phyloP scores from a whole-genome alignment of 53 echinoderm and acorn worm species.

The Henricia sp. region DNA sequence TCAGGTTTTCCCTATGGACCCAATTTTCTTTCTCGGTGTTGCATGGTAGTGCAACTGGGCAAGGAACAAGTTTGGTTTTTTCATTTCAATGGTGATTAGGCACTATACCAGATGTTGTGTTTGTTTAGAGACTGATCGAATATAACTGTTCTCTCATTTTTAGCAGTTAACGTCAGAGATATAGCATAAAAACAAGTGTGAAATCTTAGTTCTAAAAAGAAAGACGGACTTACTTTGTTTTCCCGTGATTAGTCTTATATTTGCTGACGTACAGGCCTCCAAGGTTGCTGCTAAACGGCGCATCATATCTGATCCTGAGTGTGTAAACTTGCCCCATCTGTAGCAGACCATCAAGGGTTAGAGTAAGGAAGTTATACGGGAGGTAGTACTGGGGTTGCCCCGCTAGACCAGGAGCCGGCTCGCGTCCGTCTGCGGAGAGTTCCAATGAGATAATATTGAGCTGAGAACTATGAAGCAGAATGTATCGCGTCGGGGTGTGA shows the following conservation, averaged over 20 bases:
- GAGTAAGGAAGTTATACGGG: slow-evolving; percentile 58
- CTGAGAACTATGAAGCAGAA: slow-evolving; percentile 76
- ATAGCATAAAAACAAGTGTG: too few relatives aligned
- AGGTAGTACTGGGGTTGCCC: slow-evolving; percentile 66
- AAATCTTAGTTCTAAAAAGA: not conserved
- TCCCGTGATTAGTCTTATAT: slow-evolving; percentile 57
- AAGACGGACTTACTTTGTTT: slow-evolving; percentile 66
- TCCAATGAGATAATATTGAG: slow-evolving; percentile 46
- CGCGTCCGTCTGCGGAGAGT: not conserved
- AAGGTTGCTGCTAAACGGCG: slow-evolving; percentile 63
- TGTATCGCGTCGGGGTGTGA: slow-evolving; percentile 64
- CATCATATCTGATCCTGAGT: slow-evolving; percentile 66
- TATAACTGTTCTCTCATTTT: not conserved
- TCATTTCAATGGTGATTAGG: too few relatives aligned
- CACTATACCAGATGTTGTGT: too few relatives aligned
- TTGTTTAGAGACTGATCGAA: not conserved
- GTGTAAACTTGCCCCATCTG: slow-evolving; percentile 54
- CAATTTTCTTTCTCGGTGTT: too few relatives aligned
- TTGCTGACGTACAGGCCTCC: slow-evolving; percentile 71
- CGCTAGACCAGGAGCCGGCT: slow-evolving; percentile 5
- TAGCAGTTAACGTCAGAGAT: too few relatives aligned
- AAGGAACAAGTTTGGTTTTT: too few relatives aligned
- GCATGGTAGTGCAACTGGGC: too few relatives aligned
- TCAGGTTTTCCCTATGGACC: too few relatives aligned
- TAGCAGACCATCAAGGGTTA: slow-evolving; percentile 52